Evolutionary conservation across 2,113 vertebrate species (phyloP).

Genomic region (Vimba vimba): DNA sequence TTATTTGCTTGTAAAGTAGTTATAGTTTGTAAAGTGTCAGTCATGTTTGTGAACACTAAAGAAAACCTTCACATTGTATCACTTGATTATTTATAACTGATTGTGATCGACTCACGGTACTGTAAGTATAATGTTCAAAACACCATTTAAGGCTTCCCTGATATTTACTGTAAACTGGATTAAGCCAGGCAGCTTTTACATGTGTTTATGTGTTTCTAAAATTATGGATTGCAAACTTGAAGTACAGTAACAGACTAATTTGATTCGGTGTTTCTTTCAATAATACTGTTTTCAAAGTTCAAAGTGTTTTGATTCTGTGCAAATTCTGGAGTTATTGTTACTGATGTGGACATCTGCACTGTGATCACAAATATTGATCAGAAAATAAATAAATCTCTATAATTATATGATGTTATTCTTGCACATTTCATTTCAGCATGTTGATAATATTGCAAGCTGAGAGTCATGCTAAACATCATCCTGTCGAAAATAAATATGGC

Average conservation of each 20-base stretch:
- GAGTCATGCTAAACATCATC: neutral
- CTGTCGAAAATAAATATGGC: too few species aligned
- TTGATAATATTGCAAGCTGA: neutral
- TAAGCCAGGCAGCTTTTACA: neutral
- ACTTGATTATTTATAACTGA: conserved; percentile 1
- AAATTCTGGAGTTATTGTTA: conserved; percentile 50
- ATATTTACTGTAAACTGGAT: neutral
- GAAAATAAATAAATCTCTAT: conserved; percentile 1
- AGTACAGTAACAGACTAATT: neutral
- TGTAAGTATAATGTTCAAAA: neutral
- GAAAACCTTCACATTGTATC: neutral
- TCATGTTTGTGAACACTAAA: neutral
- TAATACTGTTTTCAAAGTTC: neutral
- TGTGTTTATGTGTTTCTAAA: neutral
- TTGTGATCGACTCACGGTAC: neutral
- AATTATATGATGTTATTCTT: neutral
- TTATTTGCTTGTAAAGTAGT: neutral
- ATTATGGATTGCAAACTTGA: neutral
- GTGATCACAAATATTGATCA: conserved; percentile 35
- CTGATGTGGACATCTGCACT: conserved; percentile 10
- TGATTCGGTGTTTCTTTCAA: neutral
- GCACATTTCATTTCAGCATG: neutral
- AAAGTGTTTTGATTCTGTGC: neutral
- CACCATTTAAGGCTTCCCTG: neutral
- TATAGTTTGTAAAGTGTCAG: neutral